Evolutionary conservation across 2,113 vertebrate genomes (phyloP).

Genomic region (Miniopterus natalensis): DNA sequence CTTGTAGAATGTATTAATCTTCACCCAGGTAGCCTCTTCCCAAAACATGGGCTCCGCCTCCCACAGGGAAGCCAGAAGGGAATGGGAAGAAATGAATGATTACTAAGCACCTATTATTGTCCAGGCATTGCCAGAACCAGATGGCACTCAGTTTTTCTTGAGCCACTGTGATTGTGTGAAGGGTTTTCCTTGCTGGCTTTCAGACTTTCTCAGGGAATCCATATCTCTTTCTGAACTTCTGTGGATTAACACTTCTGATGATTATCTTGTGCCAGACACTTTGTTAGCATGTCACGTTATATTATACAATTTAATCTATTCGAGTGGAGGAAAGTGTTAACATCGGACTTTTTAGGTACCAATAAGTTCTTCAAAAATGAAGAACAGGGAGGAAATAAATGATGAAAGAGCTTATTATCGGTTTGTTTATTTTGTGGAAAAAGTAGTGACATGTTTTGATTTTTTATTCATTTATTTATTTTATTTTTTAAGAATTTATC

Average conservation of each 20-base stretch:
- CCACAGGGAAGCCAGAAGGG: background rate
- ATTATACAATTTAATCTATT: background rate
- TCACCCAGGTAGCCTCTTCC: background rate
- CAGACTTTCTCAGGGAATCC: background rate
- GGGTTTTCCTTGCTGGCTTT: background rate
- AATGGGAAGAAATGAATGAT: background rate
- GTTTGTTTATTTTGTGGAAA: slow-evolving; percentile 18
- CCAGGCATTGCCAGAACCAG: background rate
- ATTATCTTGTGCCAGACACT: background rate
- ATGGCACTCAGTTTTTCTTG: background rate
- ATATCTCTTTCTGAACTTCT: background rate
- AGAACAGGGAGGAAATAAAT: background rate
- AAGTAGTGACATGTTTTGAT: slow-evolving; percentile 24
- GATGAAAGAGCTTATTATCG: background rate
- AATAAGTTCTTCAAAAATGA: slow-evolving; percentile 1
- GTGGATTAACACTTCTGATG: background rate
- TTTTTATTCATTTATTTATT: background rate
- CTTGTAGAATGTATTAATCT: background rate
- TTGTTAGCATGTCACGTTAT: background rate
- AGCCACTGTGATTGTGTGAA: background rate
- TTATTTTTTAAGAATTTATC: too few species aligned
- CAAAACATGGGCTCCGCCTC: background rate
- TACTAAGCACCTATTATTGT: background rate
- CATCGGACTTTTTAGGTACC: background rate
- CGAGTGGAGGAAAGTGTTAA: background rate